phyloP scores from a whole-genome alignment of 2,113 vertebrate species.

The Stomatorhinus ivindoensis region DNA sequence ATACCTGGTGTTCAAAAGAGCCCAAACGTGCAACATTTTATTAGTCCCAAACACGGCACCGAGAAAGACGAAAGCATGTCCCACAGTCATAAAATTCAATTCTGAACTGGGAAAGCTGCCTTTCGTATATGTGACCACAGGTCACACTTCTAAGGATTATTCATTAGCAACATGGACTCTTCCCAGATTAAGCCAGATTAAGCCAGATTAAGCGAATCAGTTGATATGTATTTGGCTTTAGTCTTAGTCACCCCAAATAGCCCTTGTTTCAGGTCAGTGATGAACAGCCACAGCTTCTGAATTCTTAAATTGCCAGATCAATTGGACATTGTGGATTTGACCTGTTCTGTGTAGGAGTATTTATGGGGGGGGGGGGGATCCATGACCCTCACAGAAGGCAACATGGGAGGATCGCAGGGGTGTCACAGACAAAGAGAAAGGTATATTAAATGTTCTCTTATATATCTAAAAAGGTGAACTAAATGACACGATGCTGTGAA shows the following conservation, averaged over 20 bases:
- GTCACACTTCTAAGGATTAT: neutral
- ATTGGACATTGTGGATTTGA: neutral
- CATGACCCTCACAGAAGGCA: constrained; percentile 29
- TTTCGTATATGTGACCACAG: neutral
- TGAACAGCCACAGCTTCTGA: constrained; percentile 6
- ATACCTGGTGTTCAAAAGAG: neutral
- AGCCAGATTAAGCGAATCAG: neutral
- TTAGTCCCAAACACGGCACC: neutral
- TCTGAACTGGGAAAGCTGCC: neutral
- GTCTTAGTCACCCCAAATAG: neutral
- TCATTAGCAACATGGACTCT: neutral
- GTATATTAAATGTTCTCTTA: neutral
- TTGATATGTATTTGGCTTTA: neutral
- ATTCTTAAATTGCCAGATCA: neutral
- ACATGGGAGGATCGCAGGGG: neutral
- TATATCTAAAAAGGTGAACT: neutral
- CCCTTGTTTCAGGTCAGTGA: constrained; percentile 16
- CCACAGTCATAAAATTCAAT: neutral
- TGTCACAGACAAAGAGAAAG: constrained; percentile 5
- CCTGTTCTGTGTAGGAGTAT: neutral
- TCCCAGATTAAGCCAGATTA: neutral
- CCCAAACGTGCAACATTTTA: neutral
- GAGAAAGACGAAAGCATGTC: neutral
- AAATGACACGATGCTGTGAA: neutral
- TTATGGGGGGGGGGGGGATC: neutral